Conservation (phyloP, 1,140 invertebrate genomes). For the Drosophila chauvacae region DNA sequence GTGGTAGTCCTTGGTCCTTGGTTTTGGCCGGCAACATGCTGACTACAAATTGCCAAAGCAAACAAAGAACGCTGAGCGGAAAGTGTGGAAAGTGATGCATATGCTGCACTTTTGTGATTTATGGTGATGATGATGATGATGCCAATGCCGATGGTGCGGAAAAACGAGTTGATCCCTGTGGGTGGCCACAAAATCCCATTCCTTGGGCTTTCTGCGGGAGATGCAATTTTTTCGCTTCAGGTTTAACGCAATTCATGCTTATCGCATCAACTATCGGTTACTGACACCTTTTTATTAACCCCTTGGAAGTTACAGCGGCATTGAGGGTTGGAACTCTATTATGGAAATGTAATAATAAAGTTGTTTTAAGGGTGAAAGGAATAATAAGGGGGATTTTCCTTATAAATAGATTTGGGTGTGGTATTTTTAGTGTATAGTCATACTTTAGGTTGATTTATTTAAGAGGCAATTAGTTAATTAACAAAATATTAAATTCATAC, state of each 20-base stretch:
- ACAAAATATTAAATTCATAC: neutral
- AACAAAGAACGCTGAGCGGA: constrained; percentile 57
- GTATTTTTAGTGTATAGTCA: neutral
- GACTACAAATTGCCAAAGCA: constrained; percentile 47
- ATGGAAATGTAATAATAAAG: neutral
- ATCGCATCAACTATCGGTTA: constrained; percentile 31
- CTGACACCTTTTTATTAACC: neutral
- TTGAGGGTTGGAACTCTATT: neutral
- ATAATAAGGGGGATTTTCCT: neutral
- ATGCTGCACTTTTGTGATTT: constrained; percentile 78
- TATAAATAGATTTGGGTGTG: neutral
- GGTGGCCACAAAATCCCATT: constrained; percentile 10
- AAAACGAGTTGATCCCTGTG: constrained; percentile 18
- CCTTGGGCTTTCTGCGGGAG: neutral
- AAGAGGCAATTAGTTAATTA: neutral
- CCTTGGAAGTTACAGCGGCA: neutral
- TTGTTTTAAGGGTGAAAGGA: no score
- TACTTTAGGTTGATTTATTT: neutral
- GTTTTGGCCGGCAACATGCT: constrained; percentile 18
- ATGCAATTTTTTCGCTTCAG: constrained; percentile 36
- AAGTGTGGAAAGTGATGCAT: constrained; percentile 75
- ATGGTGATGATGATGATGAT: constrained; percentile 71
- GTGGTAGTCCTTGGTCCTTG: constrained; percentile 10
- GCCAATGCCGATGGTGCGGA: constrained; percentile 44
- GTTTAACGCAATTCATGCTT: constrained; percentile 38